Evolutionary conservation across 2,113 vertebrate genomes (phyloP).

Genomic region (Phyllopteryx taeniolatus): DNA sequence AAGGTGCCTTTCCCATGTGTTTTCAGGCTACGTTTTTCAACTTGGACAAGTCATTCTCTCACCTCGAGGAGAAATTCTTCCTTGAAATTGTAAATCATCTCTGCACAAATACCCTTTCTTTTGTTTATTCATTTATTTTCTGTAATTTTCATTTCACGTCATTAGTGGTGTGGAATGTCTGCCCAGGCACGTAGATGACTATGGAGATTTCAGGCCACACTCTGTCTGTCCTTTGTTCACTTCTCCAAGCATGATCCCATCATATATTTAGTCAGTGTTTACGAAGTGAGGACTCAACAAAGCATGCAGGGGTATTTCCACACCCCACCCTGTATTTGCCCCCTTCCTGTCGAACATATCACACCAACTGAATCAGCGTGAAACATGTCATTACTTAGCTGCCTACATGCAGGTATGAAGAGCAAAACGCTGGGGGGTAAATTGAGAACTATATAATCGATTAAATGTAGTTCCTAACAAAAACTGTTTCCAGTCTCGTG

Average conservation of each 20-base stretch:
- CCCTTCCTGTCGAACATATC: not conserved
- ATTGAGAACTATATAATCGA: not conserved
- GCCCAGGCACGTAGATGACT: constrained; percentile 35
- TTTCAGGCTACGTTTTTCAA: constrained; percentile 42
- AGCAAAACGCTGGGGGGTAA: not conserved
- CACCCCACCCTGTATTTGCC: constrained; percentile 5
- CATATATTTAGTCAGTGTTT: constrained; percentile 23
- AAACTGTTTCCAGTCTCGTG: not conserved
- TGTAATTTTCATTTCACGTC: not conserved
- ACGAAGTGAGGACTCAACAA: constrained; percentile 6
- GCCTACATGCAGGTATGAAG: not conserved
- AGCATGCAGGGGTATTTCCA: constrained; percentile 17
- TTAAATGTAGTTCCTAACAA: not conserved
- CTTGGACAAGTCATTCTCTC: constrained; percentile 48
- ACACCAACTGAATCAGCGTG: not conserved
- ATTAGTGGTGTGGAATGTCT: constrained; percentile 2
- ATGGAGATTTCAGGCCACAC: constrained; percentile 39
- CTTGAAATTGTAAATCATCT: constrained; percentile 39
- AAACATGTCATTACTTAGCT: not conserved
- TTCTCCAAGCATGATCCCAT: constrained; percentile 29
- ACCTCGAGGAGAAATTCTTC: constrained; percentile 61
- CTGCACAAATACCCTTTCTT: constrained; percentile 15
- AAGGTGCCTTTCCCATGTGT: constrained; percentile 48
- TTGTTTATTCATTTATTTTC: not conserved
- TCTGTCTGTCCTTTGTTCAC: constrained; percentile 40